Evolutionary conservation across 2,888 invertebrate species (phyloP), one percentile per base, ranked within the genome.

Genomic region (Cataglyphis rosenhaueri): DNA sequence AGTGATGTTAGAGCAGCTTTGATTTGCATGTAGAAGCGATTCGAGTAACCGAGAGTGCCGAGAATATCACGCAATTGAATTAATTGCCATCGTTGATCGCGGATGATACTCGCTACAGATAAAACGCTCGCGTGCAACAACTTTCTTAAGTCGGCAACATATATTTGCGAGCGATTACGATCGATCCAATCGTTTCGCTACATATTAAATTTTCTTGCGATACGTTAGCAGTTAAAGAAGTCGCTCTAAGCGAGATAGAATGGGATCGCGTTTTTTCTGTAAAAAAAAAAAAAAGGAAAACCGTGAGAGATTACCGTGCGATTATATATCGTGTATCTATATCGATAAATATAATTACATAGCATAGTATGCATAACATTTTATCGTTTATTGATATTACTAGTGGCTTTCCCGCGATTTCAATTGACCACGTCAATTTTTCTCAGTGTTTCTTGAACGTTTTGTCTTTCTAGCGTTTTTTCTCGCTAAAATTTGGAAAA

Each of bases 191-290:
- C 15, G 21, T 38, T 75, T 38, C 18, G 73, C 61, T 64, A 44
- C 48, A 44, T 32, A 15, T 75, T 55, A 65, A n/a, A 55, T n/a
- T 48, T 48, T 44, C 15, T 74, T 21, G n/a, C 41, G 9, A 73
- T 73, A 73, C 10, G 15, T 64, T 76, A 41, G 15, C 66, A 38
- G 55, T 76, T 76, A 66, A 57, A 55, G 29, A 76, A 76, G n/a
- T 66, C 66, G 66, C 76, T 25, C 15, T n/a, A 29, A 41, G 66
- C 57, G n/a, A 74, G 9, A 76, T 66, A 57, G 55, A 66, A 76
- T 55, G 15, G 21, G 55, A 57, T 57, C 21, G 38, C 29, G 55
- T 65, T 52, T 65, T 52, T 52, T 52, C 8, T 52, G 2, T 8
- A 8, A 21, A 41, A 25, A 21, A 41, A 41, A 41, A 3, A 76